Conservation (phyloP, 2,888 invertebrate genomes). For the Exephanes ischioxanthus region DNA sequence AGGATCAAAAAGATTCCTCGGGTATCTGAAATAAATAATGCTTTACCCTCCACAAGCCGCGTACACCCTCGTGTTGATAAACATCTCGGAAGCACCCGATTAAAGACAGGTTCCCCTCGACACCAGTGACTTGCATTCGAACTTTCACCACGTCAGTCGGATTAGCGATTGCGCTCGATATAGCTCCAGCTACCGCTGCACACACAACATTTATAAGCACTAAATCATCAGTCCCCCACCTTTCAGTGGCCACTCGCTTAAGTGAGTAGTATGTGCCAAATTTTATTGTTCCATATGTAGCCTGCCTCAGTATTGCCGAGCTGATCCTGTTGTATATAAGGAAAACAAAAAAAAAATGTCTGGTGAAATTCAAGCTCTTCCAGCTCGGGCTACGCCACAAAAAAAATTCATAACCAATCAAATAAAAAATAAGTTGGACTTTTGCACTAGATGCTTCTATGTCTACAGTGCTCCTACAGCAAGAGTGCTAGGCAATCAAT, state of each 20-base stretch:
- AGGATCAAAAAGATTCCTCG: not conserved
- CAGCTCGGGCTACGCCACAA: constrained; percentile 3
- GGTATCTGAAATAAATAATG: constrained; percentile 17
- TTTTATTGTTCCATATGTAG: constrained; percentile 98
- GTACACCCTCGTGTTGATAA: constrained; percentile 92
- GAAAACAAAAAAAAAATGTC: constrained; percentile 53
- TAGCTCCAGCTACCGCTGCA: constrained; percentile 94
- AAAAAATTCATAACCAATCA: constrained; percentile 5
- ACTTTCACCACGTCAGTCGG: constrained; percentile 98
- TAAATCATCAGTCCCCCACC: constrained; percentile 83
- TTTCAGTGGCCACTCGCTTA: constrained; percentile 87
- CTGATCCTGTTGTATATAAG: constrained; percentile 89
- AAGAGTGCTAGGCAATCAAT: constrained; percentile 35
- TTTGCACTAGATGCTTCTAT: constrained; percentile 52
- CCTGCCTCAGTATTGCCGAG: constrained; percentile 96
- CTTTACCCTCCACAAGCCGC: constrained; percentile 94
- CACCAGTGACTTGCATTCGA: constrained; percentile 93
- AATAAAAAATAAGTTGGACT: not conserved
- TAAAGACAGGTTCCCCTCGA: constrained; percentile 85
- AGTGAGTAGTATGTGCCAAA: constrained; percentile 97
- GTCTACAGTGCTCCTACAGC: constrained; percentile 52
- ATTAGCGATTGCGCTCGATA: constrained; percentile 97
- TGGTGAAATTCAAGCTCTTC: constrained; percentile 18
- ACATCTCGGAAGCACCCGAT: constrained; percentile 93
- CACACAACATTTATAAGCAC: constrained; percentile 90